Evolutionary conservation across 1,140 invertebrate genomes (phyloP), one percentile per base, ranked within the genome.

Genomic region (Oncopeltus fasciatus): DNA sequence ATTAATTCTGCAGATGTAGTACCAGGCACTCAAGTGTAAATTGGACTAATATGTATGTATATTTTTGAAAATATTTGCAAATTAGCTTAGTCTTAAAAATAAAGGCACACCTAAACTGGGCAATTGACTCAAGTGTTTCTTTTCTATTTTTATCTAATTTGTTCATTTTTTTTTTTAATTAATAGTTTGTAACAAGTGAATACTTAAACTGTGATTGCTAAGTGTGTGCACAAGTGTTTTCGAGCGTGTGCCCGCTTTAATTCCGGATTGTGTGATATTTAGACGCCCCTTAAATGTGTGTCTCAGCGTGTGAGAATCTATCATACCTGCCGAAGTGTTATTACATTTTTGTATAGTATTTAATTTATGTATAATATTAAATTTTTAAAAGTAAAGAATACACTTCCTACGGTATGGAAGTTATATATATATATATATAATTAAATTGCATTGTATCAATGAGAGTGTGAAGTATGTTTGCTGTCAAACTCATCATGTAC

Each of bases 351-450:
- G 57, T 47, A 62, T 47, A 47, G 49, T 24, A 18, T 53, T 53
- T 53, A 53, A 53, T 53, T 53, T 53, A 53, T 24, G 20, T 24
- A 24, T 16, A 53, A 53, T 53, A 53, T 8, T 38, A 8, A 38
- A 38, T 8, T 61, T 43, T 49, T 21, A 49, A 47, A 47, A 61
- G 51, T 28, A 43, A 51, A 60, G 11, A 33, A 47, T 64, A 66
- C 64, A 64, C 66, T 67, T 67, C 66, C 65, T 64, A 66, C 65
- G 66, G 66, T 66, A 67, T 66, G 66, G 66, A 65, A 67, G 66
- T 67, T 47, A 38, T 59, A 57, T 62, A 62, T 62, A 62, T 59
- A 47, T 60, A n/a, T n/a, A 60, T 60, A 57, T 57, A 29, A 18
- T 49, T 21, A 24, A 59, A 59, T 62, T 67, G 66, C 66, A 67